Evolutionary conservation across 2,113 vertebrate species (phyloP).

Genomic region (Pica pica): DNA sequence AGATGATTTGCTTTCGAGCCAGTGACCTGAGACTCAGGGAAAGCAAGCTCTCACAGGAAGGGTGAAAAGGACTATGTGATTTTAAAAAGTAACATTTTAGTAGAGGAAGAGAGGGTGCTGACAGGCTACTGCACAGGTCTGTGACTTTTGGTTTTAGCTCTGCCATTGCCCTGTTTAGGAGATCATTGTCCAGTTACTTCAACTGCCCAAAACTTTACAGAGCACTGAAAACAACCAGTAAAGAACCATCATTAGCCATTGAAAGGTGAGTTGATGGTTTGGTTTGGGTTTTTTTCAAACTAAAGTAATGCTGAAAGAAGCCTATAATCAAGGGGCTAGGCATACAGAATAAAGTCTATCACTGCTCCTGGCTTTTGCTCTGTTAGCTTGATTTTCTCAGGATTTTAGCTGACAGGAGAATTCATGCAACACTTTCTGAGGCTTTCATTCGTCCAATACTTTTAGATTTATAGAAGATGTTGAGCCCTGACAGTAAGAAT

Average conservation of each 20-base stretch:
- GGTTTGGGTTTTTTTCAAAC: background rate
- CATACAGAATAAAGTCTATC: background rate
- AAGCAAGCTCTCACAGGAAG: background rate
- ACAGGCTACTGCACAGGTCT: background rate
- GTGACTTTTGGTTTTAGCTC: background rate
- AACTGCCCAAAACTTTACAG: background rate
- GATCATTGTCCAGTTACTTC: background rate
- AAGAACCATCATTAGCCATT: background rate
- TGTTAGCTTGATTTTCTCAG: background rate
- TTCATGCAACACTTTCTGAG: background rate
- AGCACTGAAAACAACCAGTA: background rate
- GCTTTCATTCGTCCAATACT: background rate
- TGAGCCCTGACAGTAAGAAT: background rate
- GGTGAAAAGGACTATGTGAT: background rate
- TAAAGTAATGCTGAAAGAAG: background rate
- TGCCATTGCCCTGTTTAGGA: background rate
- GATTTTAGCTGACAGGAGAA: background rate
- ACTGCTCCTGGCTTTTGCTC: background rate
- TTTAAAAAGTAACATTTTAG: background rate
- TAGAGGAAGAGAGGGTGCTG: background rate
- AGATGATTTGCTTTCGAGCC: background rate
- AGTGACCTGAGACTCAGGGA: background rate
- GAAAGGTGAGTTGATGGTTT: background rate
- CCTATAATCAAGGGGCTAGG: background rate
- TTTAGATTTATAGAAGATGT: background rate